phyloP scores from a whole-genome alignment of 2,888 invertebrate species.

The Tetanocera ferruginea region DNA sequence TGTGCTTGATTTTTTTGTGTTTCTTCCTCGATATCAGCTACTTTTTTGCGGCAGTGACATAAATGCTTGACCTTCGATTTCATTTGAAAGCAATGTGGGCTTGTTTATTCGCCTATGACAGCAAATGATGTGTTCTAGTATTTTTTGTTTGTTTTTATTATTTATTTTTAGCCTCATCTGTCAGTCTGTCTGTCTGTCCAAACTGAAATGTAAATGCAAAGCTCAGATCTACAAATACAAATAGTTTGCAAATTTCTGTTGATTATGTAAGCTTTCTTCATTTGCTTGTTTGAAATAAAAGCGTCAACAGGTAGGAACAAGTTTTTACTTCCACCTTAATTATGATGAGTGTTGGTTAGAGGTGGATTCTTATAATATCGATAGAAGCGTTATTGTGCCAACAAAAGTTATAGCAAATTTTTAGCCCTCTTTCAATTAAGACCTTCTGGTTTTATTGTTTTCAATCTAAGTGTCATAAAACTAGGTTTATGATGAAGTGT shows the following conservation, averaged over 20 bases:
- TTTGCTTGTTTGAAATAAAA: background rate
- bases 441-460: background rate
- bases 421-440: background rate
- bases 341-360: background rate
- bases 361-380: background rate
- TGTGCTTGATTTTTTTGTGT: background rate
- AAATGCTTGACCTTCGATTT: slow-evolving; percentile 29
- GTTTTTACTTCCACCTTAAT: background rate
- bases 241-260: slow-evolving; percentile 20
- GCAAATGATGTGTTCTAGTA: background rate
- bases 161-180: background rate
- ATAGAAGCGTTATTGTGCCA: background rate
- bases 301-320: background rate
- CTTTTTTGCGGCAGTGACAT: background rate
- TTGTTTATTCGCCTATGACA: slow-evolving; percentile 1
- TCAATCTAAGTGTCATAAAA: too few species aligned
- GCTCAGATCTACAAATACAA: background rate
- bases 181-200: background rate
- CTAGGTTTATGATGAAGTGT: too few species aligned
- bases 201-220: background rate
- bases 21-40: background rate
- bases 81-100: slow-evolving; percentile 14
- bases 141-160: background rate
- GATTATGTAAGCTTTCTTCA: slow-evolving; percentile 16
- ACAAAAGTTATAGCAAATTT: background rate